phyloP scores from a whole-genome alignment of 2,113 vertebrate species.

The Ophthalmolycus amberensis region DNA sequence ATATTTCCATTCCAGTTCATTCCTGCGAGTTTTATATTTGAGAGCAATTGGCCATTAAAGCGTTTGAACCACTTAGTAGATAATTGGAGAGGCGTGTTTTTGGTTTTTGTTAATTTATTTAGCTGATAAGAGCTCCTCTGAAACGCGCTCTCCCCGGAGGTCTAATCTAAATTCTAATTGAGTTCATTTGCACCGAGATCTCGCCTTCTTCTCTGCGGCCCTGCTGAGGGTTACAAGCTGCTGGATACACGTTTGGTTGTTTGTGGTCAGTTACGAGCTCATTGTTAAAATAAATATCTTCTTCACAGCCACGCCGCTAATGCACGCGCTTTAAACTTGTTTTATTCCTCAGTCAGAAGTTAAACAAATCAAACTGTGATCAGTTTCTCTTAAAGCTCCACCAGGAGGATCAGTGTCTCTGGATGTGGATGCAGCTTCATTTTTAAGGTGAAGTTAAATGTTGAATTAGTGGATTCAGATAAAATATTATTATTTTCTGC shows the following conservation, averaged over 20 bases:
- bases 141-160: conserved; percentile 80
- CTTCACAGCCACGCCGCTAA: too few species aligned
- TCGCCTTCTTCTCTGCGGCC: conserved; percentile 63
- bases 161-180: conserved; percentile 86
- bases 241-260: conserved; percentile 59
- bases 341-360: not conserved
- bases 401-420: too few species aligned
- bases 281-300: conserved; percentile 30
- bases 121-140: conserved; percentile 78
- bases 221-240: conserved; percentile 44
- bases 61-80: conserved; percentile 71
- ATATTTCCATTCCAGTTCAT: conserved; percentile 60
- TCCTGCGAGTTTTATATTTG: conserved; percentile 31
- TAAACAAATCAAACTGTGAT: not conserved
- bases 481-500: not conserved
- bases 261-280: conserved; percentile 50
- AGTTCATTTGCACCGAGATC: conserved; percentile 83
- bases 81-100: conserved; percentile 85
- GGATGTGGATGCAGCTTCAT: not conserved
- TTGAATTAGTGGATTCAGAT: not conserved
- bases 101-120: conserved; percentile 83
- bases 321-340: not conserved
- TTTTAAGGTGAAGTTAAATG: not conserved
- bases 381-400: not conserved
- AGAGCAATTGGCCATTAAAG: conserved; percentile 67